Conservation (phyloP, 2,888 invertebrate genomes). For the Caenorhabditis sp. region DNA sequence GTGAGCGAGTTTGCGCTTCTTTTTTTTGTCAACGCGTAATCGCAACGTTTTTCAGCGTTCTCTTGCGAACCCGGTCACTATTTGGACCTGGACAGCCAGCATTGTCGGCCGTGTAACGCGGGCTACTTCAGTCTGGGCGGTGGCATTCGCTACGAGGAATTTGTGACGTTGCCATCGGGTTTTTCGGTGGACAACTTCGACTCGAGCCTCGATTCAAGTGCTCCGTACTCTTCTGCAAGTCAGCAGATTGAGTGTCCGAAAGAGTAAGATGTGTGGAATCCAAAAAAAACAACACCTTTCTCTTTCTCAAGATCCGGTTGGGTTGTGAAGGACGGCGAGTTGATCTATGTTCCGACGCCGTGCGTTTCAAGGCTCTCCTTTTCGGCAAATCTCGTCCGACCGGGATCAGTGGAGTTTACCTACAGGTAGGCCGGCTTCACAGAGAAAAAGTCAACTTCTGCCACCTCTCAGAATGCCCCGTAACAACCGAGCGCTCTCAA, state of each 20-base stretch:
- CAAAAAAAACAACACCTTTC: not conserved
- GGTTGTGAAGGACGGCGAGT: slow-evolving; percentile 81
- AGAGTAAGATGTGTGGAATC: slow-evolving; percentile 42
- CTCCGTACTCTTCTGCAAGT: no score
- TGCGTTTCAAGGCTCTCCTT: slow-evolving; percentile 82
- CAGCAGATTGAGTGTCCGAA: slow-evolving; percentile 43
- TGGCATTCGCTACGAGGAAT: slow-evolving; percentile 82
- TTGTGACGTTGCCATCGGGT: slow-evolving; percentile 82
- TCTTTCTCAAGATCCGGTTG: slow-evolving; percentile 81
- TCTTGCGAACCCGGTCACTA: slow-evolving; percentile 82
- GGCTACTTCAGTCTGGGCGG: slow-evolving; percentile 83
- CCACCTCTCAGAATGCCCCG: slow-evolving; percentile 65
- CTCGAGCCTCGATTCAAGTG: slow-evolving; percentile 39
- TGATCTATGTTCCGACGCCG: slow-evolving; percentile 81
- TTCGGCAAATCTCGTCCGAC: slow-evolving; percentile 82
- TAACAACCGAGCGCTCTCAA: slow-evolving; percentile 68
- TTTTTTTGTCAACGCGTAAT: not conserved
- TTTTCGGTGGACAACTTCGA: slow-evolving; percentile 76
- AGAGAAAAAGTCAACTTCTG: no score
- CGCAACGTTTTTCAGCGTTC: slow-evolving; percentile 78
- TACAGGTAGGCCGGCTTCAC: slow-evolving; percentile 80
- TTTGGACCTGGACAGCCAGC: slow-evolving; percentile 81
- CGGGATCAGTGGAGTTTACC: slow-evolving; percentile 81
- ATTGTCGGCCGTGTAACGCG: slow-evolving; percentile 81
- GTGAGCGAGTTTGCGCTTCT: no score